Evolutionary conservation across 2,113 vertebrate species (phyloP).

Genomic region (Mesocricetus auratus): DNA sequence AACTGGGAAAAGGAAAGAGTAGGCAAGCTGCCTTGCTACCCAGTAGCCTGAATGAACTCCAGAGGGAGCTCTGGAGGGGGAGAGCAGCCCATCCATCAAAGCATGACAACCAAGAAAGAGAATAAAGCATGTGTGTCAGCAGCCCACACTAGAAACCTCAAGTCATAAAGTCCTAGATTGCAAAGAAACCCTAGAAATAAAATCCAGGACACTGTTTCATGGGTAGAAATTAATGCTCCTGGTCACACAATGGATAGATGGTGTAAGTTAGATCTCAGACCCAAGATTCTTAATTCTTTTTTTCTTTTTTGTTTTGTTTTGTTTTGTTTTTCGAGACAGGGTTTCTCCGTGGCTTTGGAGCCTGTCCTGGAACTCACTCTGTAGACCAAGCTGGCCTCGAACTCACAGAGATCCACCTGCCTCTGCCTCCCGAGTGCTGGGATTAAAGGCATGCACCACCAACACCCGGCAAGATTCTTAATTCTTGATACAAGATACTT

Average conservation of each 20-base stretch:
- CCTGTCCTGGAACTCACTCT: no score
- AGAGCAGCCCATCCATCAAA: background rate
- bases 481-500: background rate
- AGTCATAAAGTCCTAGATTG: background rate
- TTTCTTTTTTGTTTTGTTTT: no score
- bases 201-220: background rate
- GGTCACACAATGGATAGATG: background rate
- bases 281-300: background rate
- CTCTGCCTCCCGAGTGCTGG: no score
- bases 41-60: background rate
- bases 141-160: background rate
- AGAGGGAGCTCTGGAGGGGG: background rate
- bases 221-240: background rate
- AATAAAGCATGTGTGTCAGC: background rate
- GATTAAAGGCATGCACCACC: no score
- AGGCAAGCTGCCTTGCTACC: background rate
- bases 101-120: background rate
- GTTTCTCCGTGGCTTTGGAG: no score
- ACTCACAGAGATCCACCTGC: no score
- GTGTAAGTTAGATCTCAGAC: background rate
- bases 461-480: background rate
- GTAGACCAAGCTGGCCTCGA: no score
- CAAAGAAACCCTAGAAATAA: constrained; percentile 28
- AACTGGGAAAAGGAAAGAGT: background rate
- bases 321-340: no score